A percentile compares a stretch with the other conserved stretches of the same genome.
These are phyloP conservation scores for Gallirallus australis DNA, from an alignment of 2,797 vertebrate species.

Conservation along the genomic window DNA sequence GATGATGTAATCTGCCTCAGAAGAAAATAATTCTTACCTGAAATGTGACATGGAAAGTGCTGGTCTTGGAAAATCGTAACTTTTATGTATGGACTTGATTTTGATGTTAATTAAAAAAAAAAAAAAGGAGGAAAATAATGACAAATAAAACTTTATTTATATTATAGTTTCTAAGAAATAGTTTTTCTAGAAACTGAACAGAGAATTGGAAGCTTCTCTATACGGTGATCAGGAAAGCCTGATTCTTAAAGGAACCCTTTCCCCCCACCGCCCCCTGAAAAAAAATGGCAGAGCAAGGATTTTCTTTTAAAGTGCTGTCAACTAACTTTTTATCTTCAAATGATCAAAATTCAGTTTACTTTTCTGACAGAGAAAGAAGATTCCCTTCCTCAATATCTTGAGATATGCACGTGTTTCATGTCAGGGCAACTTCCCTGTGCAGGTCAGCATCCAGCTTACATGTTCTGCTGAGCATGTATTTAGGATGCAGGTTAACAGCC, in stretches of 20 bases:
- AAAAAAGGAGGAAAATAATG: neutral
- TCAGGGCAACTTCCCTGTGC: neutral
- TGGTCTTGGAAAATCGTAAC: neutral
- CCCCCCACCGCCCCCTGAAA: neutral
- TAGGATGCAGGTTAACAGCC: neutral
- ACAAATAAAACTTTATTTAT: neutral
- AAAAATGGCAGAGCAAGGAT: neutral
- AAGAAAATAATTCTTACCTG: neutral
- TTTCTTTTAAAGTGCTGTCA: neutral
- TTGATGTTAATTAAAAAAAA: neutral
- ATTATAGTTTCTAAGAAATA: neutral
- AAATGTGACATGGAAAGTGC: neutral
- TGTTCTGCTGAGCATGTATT: neutral
- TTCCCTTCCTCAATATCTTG: rapidly evolving
- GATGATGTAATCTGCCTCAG: neutral
- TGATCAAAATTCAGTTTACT: neutral
- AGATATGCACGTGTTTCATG: rapidly evolving
- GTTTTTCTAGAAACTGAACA: neutral
- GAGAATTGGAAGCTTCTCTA: neutral
- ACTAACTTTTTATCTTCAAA: neutral
- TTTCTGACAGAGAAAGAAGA: neutral
- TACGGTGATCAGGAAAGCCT: neutral
- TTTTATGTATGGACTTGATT: neutral
- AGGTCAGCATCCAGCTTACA: neutral
- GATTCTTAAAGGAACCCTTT: neutral